Base-by-base conservation (phyloP, 1,140 invertebrate genomes). In the Pararge aegeria region DNA sequence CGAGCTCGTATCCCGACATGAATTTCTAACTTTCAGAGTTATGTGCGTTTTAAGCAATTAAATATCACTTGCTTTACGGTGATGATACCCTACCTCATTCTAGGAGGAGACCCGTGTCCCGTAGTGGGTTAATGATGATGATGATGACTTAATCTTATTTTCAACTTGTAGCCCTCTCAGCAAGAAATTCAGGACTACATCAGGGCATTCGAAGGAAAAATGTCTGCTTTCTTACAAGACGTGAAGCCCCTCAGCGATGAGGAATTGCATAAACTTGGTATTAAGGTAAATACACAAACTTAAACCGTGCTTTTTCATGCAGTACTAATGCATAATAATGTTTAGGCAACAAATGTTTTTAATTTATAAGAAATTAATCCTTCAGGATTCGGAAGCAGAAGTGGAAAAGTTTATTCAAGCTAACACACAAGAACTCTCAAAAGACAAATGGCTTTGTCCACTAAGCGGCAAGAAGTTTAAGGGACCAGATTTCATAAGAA, bases 401-500 rank as follows among this genome's bases (percentile, higher is more conserved):
- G 96, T 98, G 0, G 97, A 99, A 75, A 98, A 98, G 78, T 99
- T 99, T 70, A 94, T 99, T 9, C 93, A 95, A 70, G 95, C 96
- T 0, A 99, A 99, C 78, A 98, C 97, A 0, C 96, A 99, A 75
- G 98, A 99, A 89, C 73, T 99, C 16, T 95, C 96, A 0, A 98
- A 98, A 74, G 98, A 99, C 77, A 99, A 99, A 73, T 99, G 98
- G 98, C 86, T 99, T 19, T 99, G 98, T 91, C 98, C 98, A 0
- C 90, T 99, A 0, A 99, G 97, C 59, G 98, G 98, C 0, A 99
- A 99, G 83, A 99, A 99, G 83, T 99, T 99, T 87, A 99, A 99
- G 87, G 98, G 98, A 0, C 98, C 98, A 0, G 98, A 99, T 78
- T 99, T 99, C 90, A 98, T 99, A 10, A 94, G 97, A 27, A 99